Evolutionary conservation across 2,113 vertebrate species (phyloP).

Genomic region (Cricetomys ansorgei): DNA sequence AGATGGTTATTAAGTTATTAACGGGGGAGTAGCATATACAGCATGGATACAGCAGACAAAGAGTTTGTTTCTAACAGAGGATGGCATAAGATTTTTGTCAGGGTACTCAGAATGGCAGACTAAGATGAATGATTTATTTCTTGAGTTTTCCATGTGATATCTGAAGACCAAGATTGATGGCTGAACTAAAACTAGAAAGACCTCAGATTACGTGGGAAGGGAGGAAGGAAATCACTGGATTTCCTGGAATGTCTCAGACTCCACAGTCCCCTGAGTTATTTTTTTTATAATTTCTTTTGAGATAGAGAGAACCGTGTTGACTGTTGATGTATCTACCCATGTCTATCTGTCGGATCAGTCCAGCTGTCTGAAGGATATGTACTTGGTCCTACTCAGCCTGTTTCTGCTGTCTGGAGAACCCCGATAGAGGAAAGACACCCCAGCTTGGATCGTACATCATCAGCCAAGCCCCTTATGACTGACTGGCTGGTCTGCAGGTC

Average conservation of each 20-base stretch:
- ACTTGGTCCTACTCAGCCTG: neutral
- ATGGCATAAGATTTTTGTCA: neutral
- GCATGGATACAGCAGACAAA: neutral
- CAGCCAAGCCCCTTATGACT: neutral
- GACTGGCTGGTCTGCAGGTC: neutral
- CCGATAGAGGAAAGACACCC: neutral
- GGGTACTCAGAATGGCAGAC: neutral
- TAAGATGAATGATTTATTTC: neutral
- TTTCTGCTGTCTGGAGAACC: neutral
- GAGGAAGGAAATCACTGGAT: neutral
- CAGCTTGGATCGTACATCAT: neutral
- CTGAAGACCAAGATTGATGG: neutral
- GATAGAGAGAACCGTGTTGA: too few relatives aligned
- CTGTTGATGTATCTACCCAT: too few relatives aligned
- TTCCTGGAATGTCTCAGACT: neutral
- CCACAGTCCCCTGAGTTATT: neutral
- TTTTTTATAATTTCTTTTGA: neutral
- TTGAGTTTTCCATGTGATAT: neutral
- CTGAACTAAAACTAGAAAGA: neutral
- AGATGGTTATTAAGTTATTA: neutral
- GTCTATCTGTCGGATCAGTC: too few relatives aligned
- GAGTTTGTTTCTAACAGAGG: neutral
- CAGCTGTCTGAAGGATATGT: neutral
- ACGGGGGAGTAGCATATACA: neutral
- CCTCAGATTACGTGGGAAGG: neutral